phyloP scores from a whole-genome alignment of 2,113 vertebrate species.

The Pipra filicauda region DNA sequence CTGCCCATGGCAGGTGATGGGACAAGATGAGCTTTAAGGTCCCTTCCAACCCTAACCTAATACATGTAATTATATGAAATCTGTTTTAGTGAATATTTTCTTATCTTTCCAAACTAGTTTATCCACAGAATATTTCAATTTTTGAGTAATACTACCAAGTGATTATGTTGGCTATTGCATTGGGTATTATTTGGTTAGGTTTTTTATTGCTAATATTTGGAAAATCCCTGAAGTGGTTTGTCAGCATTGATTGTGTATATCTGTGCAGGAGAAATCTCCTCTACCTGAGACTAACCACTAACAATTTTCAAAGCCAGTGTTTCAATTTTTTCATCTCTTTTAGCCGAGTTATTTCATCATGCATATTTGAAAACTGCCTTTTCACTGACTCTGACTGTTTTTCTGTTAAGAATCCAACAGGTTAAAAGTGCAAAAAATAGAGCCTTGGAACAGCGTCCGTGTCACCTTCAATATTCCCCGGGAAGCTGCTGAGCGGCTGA shows the following conservation, averaged over 20 bases:
- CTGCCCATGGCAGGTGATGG: neutral
- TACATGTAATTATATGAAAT: neutral
- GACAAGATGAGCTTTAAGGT: neutral
- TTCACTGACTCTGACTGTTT: neutral
- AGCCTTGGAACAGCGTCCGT: constrained; percentile 98
- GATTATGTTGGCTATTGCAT: neutral
- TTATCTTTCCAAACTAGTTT: neutral
- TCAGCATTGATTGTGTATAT: rapidly evolving
- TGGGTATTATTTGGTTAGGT: neutral
- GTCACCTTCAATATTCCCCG: constrained; percentile 98
- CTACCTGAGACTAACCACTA: neutral
- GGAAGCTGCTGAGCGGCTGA: constrained; percentile 92
- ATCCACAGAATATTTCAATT: neutral
- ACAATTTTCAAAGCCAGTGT: neutral
- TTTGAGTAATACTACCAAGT: neutral
- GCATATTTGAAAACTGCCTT: neutral
- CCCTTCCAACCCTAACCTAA: neutral
- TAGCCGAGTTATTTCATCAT: neutral
- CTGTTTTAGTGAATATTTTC: neutral
- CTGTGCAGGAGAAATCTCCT: neutral
- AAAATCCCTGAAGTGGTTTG: neutral
- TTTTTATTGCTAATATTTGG: neutral
- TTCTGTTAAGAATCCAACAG: constrained; percentile 78
- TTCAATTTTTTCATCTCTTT: neutral
- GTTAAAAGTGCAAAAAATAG: constrained; percentile 85